phyloP scores from a whole-genome alignment of 2,113 vertebrate species.

The Ivindomyrus marchei region DNA sequence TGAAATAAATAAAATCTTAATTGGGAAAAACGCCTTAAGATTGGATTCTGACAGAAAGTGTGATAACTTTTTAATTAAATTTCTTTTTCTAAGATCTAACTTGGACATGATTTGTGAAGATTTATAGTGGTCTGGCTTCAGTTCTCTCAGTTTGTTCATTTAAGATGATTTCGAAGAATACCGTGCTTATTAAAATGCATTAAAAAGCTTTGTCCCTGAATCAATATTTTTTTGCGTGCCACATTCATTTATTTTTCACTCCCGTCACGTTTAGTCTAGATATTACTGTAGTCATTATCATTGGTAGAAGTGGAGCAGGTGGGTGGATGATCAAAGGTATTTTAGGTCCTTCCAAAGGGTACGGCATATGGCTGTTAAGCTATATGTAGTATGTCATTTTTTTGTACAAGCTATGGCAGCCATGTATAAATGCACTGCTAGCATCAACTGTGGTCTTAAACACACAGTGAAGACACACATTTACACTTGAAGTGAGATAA shows the following conservation, averaged over 20 bases:
- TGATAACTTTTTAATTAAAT: slow-evolving; percentile 65
- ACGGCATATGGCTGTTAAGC: neutral
- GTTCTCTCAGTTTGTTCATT: slow-evolving; percentile 50
- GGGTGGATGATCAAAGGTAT: neutral
- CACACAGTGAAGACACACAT: neutral
- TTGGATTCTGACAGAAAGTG: slow-evolving; percentile 54
- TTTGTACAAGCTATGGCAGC: neutral
- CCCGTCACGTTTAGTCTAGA: neutral
- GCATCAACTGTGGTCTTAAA: neutral
- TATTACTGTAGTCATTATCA: neutral
- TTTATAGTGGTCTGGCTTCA: slow-evolving; percentile 34
- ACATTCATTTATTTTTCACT: slow-evolving; percentile 12
- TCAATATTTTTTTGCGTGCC: slow-evolving; percentile 15
- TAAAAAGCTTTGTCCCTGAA: slow-evolving; percentile 18
- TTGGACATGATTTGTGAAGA: slow-evolving; percentile 24
- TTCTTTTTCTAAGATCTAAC: slow-evolving; percentile 52
- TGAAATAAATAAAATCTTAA: slow-evolving; percentile 46
- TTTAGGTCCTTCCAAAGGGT: neutral
- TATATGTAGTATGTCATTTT: neutral
- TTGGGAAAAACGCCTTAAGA: slow-evolving; percentile 48
- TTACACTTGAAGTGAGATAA: neutral
- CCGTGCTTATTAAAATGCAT: slow-evolving; percentile 53
- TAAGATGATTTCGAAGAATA: slow-evolving; percentile 50
- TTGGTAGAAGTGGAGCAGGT: neutral
- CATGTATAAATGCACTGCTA: neutral